Evolutionary conservation across 2,888 invertebrate species (phyloP).

Genomic region (Dicyrtoma fusca): DNA sequence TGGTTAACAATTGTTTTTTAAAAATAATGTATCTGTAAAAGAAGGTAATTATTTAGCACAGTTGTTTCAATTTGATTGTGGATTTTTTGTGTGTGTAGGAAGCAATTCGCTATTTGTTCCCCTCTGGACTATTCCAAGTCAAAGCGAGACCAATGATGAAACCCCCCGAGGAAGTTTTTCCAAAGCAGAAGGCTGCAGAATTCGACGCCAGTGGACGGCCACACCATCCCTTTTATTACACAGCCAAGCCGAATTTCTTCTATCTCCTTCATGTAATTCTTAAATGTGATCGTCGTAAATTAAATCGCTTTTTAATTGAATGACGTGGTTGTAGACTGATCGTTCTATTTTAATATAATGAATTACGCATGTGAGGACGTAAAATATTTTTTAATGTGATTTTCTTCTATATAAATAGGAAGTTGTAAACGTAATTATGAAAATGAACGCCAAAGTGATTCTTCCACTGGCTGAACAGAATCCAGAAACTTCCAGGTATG

Average conservation of each 20-base stretch:
- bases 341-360: too few species aligned
- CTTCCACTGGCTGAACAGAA: conserved; percentile 6
- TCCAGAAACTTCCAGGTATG: conserved; percentile 22
- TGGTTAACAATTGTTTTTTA: conserved; percentile 45
- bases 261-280: conserved; percentile 73
- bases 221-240: conserved; percentile 89
- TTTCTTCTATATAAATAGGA: conserved; percentile 62
- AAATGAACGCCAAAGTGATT: neutral
- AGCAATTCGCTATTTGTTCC: conserved; percentile 92
- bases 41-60: conserved; percentile 14
- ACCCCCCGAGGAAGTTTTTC: conserved; percentile 85
- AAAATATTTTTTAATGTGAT: too few species aligned
- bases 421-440: conserved; percentile 70
- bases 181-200: conserved; percentile 80
- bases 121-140: conserved; percentile 85
- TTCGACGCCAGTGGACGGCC: conserved; percentile 91
- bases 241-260: conserved; percentile 82
- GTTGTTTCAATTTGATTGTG: too few species aligned
- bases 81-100: too few species aligned
- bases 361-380: too few species aligned
- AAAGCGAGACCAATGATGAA: conserved; percentile 87
- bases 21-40: neutral
- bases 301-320: too few species aligned
- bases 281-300: too few species aligned
- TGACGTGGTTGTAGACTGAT: too few species aligned